Percentiles rank a stretch among this genome's conserved stretches.
Conservation (phyloP, 2,888 invertebrate species). For the Ormyrus rosae region DNA sequence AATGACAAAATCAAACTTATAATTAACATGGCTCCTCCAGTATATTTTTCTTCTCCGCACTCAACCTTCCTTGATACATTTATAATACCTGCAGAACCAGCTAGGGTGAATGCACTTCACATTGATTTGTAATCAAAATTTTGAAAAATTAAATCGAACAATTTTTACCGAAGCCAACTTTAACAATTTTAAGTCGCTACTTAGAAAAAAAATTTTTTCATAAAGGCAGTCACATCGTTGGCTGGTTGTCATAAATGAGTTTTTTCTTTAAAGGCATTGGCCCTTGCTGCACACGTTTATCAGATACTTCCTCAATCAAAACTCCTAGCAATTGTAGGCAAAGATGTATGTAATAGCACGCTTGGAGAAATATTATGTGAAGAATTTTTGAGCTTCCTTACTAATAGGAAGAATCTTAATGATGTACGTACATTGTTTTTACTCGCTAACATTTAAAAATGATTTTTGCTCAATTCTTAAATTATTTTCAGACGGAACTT, state of each 20-base stretch:
- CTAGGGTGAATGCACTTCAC: not conserved
- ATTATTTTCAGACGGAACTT: not conserved
- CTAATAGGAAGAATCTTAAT: not conserved
- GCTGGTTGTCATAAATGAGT: too few relatives aligned
- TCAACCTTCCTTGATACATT: not conserved
- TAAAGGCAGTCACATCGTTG: too few relatives aligned
- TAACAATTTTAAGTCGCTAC: too few relatives aligned
- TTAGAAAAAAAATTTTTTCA: not conserved
- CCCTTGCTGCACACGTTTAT: not conserved
- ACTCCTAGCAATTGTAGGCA: conserved; percentile 13
- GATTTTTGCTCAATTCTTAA: not conserved
- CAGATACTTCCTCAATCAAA: conserved; percentile 38
- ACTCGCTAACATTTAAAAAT: not conserved
- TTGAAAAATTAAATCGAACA: too few relatives aligned
- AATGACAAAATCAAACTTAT: conserved; percentile 68
- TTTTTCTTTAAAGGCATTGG: conserved; percentile 6
- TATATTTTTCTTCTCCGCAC: conserved; percentile 56
- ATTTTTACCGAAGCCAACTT: too few relatives aligned
- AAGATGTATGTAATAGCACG: conserved; percentile 1
- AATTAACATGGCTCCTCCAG: conserved; percentile 70
- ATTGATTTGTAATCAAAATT: too few relatives aligned
- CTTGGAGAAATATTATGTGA: conserved; percentile 11
- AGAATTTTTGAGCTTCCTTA: not conserved
- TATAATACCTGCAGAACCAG: not conserved
- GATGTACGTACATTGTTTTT: not conserved